phyloP scores from a whole-genome alignment of 1,140 invertebrate species.

The Armadillidium nasatum region DNA sequence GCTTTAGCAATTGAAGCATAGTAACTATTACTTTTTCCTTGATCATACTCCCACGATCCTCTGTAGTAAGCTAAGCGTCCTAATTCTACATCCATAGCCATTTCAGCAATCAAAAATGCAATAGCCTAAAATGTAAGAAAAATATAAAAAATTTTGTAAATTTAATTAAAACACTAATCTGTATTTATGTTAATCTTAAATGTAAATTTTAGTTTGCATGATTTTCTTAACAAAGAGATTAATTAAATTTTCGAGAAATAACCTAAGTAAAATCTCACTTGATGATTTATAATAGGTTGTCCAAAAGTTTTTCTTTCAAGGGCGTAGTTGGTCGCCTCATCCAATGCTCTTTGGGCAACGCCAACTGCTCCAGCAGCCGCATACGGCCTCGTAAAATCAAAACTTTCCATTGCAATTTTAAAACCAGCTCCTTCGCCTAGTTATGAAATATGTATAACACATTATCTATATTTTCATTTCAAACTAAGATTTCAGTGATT shows the following conservation, averaged over 20 bases:
- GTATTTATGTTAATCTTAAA: no score
- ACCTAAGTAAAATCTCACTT: conserved; percentile 45
- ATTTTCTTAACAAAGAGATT: no score
- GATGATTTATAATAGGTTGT: conserved; percentile 74
- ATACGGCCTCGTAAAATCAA: conserved; percentile 86
- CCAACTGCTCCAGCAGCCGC: conserved; percentile 88
- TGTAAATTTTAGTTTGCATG: no score
- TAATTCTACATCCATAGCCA: conserved; percentile 82
- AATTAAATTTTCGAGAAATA: no score
- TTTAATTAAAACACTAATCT: no score
- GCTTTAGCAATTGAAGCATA: conserved; percentile 90
- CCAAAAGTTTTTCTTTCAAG: conserved; percentile 93
- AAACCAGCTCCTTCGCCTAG: conserved; percentile 73
- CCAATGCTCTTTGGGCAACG: conserved; percentile 78
- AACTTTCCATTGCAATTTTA: conserved; percentile 94
- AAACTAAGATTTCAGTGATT: no score
- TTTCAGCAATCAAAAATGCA: conserved; percentile 91
- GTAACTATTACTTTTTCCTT: conserved; percentile 73
- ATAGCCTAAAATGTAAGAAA: conserved; percentile 60
- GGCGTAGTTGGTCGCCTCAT: conserved; percentile 91
- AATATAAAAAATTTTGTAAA: no score
- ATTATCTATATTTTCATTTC: no score
- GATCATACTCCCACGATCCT: no score
- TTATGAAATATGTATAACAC: no score
- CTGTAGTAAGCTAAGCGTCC: no score